Percentiles rank a stretch among this genome's conserved stretches.
phyloP scores from a whole-genome alignment of 1,140 invertebrate species.

The Coelopa frigida region DNA sequence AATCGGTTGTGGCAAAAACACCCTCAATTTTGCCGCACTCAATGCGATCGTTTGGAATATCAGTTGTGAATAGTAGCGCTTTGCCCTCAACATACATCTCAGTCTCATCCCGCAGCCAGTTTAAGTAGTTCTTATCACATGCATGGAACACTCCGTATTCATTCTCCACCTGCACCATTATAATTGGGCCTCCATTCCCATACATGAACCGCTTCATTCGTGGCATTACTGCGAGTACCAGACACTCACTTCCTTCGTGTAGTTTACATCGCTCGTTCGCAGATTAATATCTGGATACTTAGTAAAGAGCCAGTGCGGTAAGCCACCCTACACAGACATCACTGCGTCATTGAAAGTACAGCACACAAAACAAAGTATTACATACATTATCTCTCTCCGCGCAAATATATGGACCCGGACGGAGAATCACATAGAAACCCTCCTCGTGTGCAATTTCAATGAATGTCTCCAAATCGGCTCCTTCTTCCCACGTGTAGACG shows the following conservation, averaged over 20 bases:
- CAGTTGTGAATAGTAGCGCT: constrained; percentile 65
- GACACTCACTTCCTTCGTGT: constrained; percentile 50
- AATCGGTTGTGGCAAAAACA: constrained; percentile 65
- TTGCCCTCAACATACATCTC: constrained; percentile 49
- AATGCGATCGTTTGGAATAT: constrained; percentile 48
- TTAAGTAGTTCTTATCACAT: constrained; percentile 59
- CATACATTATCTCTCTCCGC: constrained; percentile 53
- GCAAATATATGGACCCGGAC: constrained; percentile 79
- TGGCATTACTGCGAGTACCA: constrained; percentile 55
- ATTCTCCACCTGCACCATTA: constrained; percentile 74
- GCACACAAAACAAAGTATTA: constrained; percentile 14
- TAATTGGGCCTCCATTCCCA: constrained; percentile 67
- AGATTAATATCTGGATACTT: constrained; percentile 60
- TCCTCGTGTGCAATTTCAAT: constrained; percentile 61
- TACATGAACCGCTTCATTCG: constrained; percentile 53
- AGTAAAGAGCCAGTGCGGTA: constrained; percentile 72
- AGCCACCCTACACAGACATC: constrained; percentile 68
- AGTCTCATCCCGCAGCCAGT: constrained; percentile 53
- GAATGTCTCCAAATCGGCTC: constrained; percentile 52
- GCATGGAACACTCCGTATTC: constrained; percentile 68
- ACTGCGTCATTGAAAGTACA: too few relatives aligned
- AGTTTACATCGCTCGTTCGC: constrained; percentile 53
- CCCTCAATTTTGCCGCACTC: constrained; percentile 55
- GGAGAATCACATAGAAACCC: constrained; percentile 63
- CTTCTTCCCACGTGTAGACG: constrained; percentile 63